Evolutionary conservation across 2,113 vertebrate genomes (phyloP), one percentile per base, ranked within the genome.

Genomic region (Rhinolophus ferrumequinum): DNA sequence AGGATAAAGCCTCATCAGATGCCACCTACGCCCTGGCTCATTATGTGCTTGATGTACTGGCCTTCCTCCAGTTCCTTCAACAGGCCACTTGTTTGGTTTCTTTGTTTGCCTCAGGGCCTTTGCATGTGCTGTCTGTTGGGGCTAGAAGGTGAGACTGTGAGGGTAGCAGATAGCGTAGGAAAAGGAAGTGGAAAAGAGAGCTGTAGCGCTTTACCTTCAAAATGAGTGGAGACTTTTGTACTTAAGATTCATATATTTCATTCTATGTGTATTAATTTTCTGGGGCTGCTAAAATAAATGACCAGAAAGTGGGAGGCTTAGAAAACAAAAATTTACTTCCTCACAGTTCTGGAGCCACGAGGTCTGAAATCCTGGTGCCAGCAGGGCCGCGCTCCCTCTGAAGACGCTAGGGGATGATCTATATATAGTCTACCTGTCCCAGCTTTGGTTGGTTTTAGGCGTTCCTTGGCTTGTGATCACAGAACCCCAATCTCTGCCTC

Each of bases 371-470:
- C 9, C 4, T 30, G 83, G 12, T 15, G 15, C 24, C 2, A 6
- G 12, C 14, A 67, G 9, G 21, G 5, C 2, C 4, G 1, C 12
- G 28, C 10, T 33, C 21, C 28, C 44, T 56, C 52, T 60, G 24
- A 26, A 50, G 16, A 10, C 26, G 75, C 30, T 72, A 19, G 22
- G 5, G 28, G 1, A 77, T 7, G n/a, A 72, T n/a, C 1, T 0
- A 3, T 19, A 3, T 0, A 3, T 19, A 3, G 8, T 4, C 18
- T 11, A 0, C 2, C 30, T 56, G 6, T 38, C 30, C 13, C 8
- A 54, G 19, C 44, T 75, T 38, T 38, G 87, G 16, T 47, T 14
- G 28, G 22, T 16, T 58, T 18, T 5, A 44, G 22, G 24, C 4
- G 4, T 52, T 83, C 30, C 3, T 6, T 44, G 33, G 44, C 28